Base-by-base conservation (phyloP, 53 echinoderm and acorn worm species). In the Paelopatides confundens region DNA sequence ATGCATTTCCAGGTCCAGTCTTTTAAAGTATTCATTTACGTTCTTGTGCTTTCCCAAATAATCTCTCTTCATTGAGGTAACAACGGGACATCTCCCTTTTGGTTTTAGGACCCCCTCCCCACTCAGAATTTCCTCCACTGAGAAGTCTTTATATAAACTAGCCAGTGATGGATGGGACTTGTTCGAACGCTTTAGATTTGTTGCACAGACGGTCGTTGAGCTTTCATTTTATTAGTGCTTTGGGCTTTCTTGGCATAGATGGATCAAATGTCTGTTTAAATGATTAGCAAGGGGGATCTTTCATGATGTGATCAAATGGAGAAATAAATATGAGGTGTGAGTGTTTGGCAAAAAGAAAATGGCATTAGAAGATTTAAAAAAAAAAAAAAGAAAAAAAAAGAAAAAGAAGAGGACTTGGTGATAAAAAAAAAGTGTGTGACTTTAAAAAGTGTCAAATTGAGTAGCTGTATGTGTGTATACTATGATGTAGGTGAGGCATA, bases 141-240 rank as follows among this genome's bases (percentile, higher is more conserved):
- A n/a, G n/a, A n/a, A n/a, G n/a, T n/a, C n/a, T n/a, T n/a, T n/a
- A n/a, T n/a, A n/a, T n/a, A n/a, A n/a, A n/a, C n/a, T n/a, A n/a
- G n/a, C n/a, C n/a, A n/a, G n/a, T n/a, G n/a, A n/a, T n/a, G n/a
- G n/a, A n/a, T n/a, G n/a, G n/a, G n/a, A n/a, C n/a, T n/a, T n/a
- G n/a, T n/a, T n/a, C n/a, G n/a, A n/a, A n/a, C n/a, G n/a, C 43
- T 43, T n/a, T 43, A 10, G 43, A 43, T 43, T 43, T 4, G 12
- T 6, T 43, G 43, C 43, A 68, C 11, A 13, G 68, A 36, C 14
- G 36, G 21, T 32, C 28, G 30, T 68, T 68, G 74, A 74, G 74
- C 74, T 74, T 74, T 74, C 74, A 74, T 38, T 40, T 26, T 46
- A 46, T 74, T 36, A n/a, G 47, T 74, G 38, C 74, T 39, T 40